Percentiles rank a stretch among this genome's conserved stretches.
Conservation (phyloP, 2,888 invertebrate species). For the Acronicta alni region DNA sequence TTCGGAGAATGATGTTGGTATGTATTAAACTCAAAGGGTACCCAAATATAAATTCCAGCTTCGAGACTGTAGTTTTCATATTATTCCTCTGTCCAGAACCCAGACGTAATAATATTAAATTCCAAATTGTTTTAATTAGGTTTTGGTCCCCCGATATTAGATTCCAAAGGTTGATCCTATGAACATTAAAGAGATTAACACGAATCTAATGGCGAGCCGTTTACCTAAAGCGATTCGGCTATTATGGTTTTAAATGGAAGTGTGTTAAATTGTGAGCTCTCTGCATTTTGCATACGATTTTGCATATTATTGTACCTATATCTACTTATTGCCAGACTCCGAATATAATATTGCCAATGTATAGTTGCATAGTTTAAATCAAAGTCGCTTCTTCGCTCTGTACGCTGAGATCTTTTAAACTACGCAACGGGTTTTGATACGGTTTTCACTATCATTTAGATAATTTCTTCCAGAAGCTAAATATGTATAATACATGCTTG, state of each 20-base stretch:
- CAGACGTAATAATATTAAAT: not conserved
- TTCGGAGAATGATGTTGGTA: too few relatives aligned
- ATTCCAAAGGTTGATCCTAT: slow-evolving; percentile 24
- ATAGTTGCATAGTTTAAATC: too few relatives aligned
- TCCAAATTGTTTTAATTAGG: slow-evolving; percentile 17
- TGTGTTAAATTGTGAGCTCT: not conserved
- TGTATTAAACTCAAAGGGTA: too few relatives aligned
- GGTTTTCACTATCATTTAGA: too few relatives aligned
- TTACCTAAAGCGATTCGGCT: slow-evolving; percentile 7
- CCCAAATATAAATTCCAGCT: too few relatives aligned
- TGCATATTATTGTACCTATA: not conserved
- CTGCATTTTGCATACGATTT: not conserved
- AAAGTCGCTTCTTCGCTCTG: too few relatives aligned
- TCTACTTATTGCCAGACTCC: not conserved
- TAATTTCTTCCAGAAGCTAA: too few relatives aligned
- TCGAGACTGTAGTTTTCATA: too few relatives aligned
- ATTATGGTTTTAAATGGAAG: slow-evolving; percentile 25
- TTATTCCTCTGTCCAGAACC: not conserved
- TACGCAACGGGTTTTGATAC: too few relatives aligned
- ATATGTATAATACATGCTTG: too few relatives aligned
- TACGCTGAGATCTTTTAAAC: too few relatives aligned
- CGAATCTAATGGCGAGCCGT: slow-evolving; percentile 26
- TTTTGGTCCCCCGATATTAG: slow-evolving; percentile 19
- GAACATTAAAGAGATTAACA: slow-evolving; percentile 34
- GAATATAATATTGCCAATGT: too few relatives aligned